These are phyloP conservation scores for Festucalex cinctus DNA, from an alignment of 2,113 vertebrate genomes.

Conservation along the genomic window DNA sequence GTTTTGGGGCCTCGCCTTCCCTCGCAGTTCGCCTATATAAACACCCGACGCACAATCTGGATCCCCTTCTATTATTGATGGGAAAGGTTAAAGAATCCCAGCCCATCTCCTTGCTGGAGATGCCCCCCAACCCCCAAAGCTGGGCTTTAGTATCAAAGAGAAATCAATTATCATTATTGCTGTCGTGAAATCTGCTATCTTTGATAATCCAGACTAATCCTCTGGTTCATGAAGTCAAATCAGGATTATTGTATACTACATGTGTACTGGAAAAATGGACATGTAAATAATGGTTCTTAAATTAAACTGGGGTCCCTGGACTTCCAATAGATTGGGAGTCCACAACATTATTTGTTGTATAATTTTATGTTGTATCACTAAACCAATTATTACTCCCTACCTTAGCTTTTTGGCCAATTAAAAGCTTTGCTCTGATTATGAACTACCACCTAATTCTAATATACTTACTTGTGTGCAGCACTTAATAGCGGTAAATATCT, in stretches of 20 bases:
- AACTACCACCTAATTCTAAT: too few species aligned
- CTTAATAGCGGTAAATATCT: too few species aligned
- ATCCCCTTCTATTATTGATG: slow-evolving; percentile 39
- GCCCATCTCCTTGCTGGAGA: background rate
- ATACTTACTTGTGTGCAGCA: background rate
- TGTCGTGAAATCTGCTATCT: slow-evolving; percentile 38
- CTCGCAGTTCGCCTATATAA: slow-evolving; percentile 44
- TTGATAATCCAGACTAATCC: slow-evolving; percentile 50
- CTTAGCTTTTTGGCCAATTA: too few species aligned
- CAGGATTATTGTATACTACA: slow-evolving; percentile 27
- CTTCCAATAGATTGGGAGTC: too few species aligned
- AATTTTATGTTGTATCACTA: too few species aligned
- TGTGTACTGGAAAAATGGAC: slow-evolving; percentile 12
- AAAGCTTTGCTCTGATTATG: too few species aligned
- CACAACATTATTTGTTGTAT: too few species aligned
- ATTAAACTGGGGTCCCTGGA: too few species aligned
- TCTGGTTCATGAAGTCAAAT: slow-evolving; percentile 30
- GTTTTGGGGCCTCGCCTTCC: slow-evolving; percentile 62
- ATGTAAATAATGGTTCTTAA: background rate
- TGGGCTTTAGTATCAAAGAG: slow-evolving; percentile 21
- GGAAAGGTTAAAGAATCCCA: slow-evolving; percentile 8
- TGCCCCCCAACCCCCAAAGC: too few species aligned
- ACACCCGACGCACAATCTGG: slow-evolving; percentile 40
- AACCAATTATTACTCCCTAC: too few species aligned
- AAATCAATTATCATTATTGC: slow-evolving; percentile 16